phyloP scores from a whole-genome alignment of 92 coral and sea anemone species.

The Porites evermanni region DNA sequence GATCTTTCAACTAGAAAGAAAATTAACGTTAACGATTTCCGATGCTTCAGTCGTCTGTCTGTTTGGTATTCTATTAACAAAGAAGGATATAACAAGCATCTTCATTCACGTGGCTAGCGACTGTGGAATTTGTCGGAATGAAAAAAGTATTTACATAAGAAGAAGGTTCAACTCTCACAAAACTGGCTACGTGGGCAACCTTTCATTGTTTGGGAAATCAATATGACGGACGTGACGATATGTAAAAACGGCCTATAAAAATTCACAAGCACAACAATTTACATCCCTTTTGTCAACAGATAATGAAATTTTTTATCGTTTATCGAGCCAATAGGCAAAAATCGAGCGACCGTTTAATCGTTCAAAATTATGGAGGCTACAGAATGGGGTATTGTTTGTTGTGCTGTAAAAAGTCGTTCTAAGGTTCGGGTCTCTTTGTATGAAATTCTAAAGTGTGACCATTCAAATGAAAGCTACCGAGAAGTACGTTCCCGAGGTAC shows the following conservation, averaged over 20 bases:
- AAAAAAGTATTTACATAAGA: too few relatives aligned
- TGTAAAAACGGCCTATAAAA: too few relatives aligned
- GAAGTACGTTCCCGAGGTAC: not conserved
- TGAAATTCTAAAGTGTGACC: not conserved
- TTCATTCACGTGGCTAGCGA: too few relatives aligned
- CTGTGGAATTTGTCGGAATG: too few relatives aligned
- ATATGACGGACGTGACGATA: too few relatives aligned
- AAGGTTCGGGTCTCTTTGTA: not conserved
- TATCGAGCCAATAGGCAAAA: too few relatives aligned
- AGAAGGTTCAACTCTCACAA: too few relatives aligned
- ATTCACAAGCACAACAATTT: not conserved
- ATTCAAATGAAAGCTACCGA: not conserved
- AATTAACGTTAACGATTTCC: not conserved
- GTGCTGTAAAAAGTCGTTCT: not conserved
- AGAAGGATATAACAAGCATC: not conserved
- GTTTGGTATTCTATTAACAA: not conserved
- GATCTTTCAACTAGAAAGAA: not conserved
- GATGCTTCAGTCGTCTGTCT: not conserved
- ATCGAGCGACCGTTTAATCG: not conserved
- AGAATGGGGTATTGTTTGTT: not conserved
- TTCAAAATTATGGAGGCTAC: not conserved
- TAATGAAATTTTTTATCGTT: too few relatives aligned
- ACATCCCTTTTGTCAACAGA: not conserved
- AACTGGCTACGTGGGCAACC: too few relatives aligned
- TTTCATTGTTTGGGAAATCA: too few relatives aligned